Evolutionary conservation across 2,888 invertebrate species (phyloP).

Genomic region (Xiphydria camelus): DNA sequence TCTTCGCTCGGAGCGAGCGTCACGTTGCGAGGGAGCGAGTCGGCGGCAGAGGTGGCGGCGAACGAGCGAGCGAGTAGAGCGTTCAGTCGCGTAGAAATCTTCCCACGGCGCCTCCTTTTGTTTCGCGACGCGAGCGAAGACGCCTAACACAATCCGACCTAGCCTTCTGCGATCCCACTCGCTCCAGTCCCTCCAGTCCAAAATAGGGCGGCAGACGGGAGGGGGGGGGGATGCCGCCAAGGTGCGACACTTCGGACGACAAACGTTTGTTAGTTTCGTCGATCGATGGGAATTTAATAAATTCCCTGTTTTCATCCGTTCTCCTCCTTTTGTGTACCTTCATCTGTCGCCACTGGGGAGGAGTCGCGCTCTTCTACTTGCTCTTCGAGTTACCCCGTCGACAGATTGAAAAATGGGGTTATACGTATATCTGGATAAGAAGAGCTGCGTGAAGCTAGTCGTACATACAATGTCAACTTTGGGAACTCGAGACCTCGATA

Average conservation of each 20-base stretch:
- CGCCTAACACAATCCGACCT: neutral
- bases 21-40: neutral
- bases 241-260: conserved; percentile 22
- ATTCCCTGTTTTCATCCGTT: conserved; percentile 10
- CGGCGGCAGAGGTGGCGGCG: neutral
- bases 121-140: neutral
- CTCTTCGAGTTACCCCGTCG: too few relatives aligned
- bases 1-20: neutral
- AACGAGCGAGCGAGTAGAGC: neutral
- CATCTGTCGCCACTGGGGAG: too few relatives aligned
- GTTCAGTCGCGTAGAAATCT: conserved; percentile 4
- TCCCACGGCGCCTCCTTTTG: conserved; percentile 5
- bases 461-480: too few relatives aligned
- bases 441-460: too few relatives aligned
- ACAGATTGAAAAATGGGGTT: too few relatives aligned
- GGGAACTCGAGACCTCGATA: too few relatives aligned
- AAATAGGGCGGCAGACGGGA: neutral
- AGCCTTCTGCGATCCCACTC: neutral
- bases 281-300: conserved; percentile 20
- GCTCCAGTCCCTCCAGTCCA: neutral
- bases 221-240: conserved; percentile 10
- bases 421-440: too few relatives aligned
- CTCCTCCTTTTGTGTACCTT: too few relatives aligned
- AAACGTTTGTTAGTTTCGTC: conserved; percentile 24
- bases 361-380: too few relatives aligned